Evolutionary conservation across 37 sponge, comb jelly and placozoan species (phyloP).

Genomic region (Aplysina aerophoba): DNA sequence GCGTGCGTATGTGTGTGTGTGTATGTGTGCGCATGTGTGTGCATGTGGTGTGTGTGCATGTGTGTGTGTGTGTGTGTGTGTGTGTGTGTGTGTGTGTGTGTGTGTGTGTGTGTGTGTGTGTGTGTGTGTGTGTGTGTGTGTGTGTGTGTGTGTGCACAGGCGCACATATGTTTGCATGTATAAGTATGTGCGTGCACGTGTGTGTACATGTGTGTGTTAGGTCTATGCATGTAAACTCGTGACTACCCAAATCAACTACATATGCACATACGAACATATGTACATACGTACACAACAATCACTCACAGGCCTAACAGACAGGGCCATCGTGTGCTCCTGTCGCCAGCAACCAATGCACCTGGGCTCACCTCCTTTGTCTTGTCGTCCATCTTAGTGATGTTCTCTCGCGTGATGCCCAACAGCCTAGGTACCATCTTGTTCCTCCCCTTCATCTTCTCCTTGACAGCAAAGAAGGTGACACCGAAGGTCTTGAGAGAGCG

Average conservation of each 20-base stretch:
- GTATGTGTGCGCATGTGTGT: not conserved
- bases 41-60: too few relatives aligned
- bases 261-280: too few relatives aligned
- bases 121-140: not conserved
- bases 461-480: constrained; percentile 32
- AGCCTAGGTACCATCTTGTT: constrained; percentile 25
- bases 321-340: too few relatives aligned
- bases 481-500: constrained; percentile 41
- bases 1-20: not conserved
- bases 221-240: not conserved
- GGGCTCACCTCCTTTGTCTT: constrained; percentile 36
- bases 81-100: not conserved
- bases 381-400: constrained; percentile 20
- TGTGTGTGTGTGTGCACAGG: not conserved
- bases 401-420: constrained; percentile 23
- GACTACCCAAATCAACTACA: too few relatives aligned
- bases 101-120: not conserved
- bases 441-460: constrained; percentile 40
- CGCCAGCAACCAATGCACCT: not conserved
- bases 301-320: too few relatives aligned
- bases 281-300: too few relatives aligned
- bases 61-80: not conserved
- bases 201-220: too few relatives aligned
- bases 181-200: too few relatives aligned
- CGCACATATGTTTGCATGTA: too few relatives aligned